Evolutionary conservation across 1,140 invertebrate species (phyloP), one percentile per base, ranked within the genome.

Genomic region (Panagrolaimus sp.): DNA sequence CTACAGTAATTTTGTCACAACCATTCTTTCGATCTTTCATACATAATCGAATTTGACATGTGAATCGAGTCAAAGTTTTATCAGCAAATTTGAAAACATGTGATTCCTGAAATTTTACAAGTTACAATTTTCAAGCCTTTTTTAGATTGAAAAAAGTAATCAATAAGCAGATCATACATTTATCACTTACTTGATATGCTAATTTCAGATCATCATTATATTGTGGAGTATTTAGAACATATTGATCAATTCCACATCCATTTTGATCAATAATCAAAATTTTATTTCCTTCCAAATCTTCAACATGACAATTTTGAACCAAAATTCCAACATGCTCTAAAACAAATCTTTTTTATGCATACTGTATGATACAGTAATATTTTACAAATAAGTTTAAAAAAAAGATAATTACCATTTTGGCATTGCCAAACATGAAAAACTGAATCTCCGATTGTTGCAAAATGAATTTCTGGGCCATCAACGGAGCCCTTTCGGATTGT

Each of bases 1-100:
- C 62, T 63, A 82, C 80, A 46, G 80, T 74, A 46, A 83, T 70
- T 43, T 65, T 43, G 24, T 77, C 71, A 66, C 80, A 82, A 17
- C 76, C 76, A 14, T 75, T 67, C 45, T 81, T 77, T 65, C 75
- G 70, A 67, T 77, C 79, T 64, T 82, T 83, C n/a, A 82, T 69
- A 58, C 80, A 82, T 28, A 82, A 70, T n/a, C 83, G 63, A 32
- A 82, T 72, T 72, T 82, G 80, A 66, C 80, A 82, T 1, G 77
- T 78, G 58, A 82, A 82, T 10, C 82, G 70, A 45, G 80, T 82
- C 45, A 82, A 72, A 47, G 80, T 84, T 64, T 84, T 83, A 47
- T 83, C 80, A 43, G 84, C 80, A 69, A 82, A 82, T 71, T 82
- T 82, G 69, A 82, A 82, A 1, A 82, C 80, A 63, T 78, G 81